A percentile compares a stretch with the other conserved stretches of the same genome.
These are phyloP conservation scores for Rhagium mordax DNA, from an alignment of 2,888 invertebrate genomes.

Conservation along the genomic window DNA sequence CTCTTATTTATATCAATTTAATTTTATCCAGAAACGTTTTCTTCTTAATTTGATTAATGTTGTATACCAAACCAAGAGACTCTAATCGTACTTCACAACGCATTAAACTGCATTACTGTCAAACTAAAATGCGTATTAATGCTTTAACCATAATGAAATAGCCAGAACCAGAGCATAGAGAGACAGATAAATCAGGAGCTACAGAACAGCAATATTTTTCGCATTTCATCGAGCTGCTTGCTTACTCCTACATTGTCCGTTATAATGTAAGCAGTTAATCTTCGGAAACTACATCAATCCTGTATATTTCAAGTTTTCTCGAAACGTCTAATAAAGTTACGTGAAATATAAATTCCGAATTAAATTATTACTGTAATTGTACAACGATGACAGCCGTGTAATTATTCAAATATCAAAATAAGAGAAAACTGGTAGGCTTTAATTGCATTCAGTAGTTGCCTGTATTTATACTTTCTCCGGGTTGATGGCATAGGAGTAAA, in stretches of 20 bases:
- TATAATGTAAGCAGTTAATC: neutral
- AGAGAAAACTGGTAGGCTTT: neutral
- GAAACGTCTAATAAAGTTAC: neutral
- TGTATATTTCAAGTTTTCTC: neutral
- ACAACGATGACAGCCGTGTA: neutral
- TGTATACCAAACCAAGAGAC: too few species aligned
- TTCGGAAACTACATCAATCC: neutral
- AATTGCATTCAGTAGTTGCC: constrained; percentile 7
- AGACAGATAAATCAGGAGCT: neutral
- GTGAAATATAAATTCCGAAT: neutral
- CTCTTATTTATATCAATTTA: too few species aligned
- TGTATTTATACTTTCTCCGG: constrained; percentile 8
- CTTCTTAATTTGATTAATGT: too few species aligned
- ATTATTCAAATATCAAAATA: neutral
- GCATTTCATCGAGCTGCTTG: neutral
- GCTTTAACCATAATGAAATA: neutral
- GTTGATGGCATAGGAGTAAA: constrained; percentile 10
- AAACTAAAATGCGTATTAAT: neutral
- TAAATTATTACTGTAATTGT: neutral
- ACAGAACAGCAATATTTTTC: neutral
- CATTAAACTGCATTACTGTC: neutral
- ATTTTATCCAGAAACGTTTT: too few species aligned
- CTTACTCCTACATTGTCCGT: neutral
- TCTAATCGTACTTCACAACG: too few species aligned
- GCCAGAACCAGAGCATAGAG: neutral